Conservation (phyloP, 35 echinoderm and acorn worm species). For the Diadema setosum region DNA sequence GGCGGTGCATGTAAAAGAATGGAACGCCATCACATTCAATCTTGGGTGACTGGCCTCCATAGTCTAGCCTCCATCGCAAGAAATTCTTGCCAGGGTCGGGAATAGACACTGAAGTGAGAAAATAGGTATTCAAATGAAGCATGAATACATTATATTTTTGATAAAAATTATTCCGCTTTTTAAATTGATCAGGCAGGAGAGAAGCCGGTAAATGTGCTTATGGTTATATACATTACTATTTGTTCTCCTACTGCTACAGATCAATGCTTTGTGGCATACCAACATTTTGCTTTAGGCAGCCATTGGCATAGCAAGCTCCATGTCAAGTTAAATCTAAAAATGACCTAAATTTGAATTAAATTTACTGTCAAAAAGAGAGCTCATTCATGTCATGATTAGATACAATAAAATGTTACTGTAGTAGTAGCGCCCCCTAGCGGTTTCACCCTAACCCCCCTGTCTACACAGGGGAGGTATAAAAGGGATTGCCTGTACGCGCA, state of each 20-base stretch:
- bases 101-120: not conserved
- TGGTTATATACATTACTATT: not conserved
- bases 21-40: not conserved
- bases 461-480: no score
- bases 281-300: not conserved
- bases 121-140: not conserved
- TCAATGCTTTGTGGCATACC: not conserved
- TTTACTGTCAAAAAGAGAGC: no score
- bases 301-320: no score
- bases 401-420: no score
- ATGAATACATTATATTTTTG: not conserved
- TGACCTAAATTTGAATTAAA: no score
- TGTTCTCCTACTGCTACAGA: no score
- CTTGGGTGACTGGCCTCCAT: not conserved
- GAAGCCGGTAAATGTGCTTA: not conserved
- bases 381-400: no score
- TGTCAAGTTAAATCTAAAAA: no score
- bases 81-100: slow-evolving; percentile 8
- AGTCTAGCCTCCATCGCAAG: not conserved
- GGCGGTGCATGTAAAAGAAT: not conserved
- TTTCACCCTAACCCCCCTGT: no score
- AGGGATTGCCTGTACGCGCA: no score
- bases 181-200: not conserved
- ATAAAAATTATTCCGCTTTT: not conserved
- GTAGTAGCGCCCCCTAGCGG: no score